phyloP scores from a whole-genome alignment of 2,797 vertebrate genomes.

The Bradypus variegatus region DNA sequence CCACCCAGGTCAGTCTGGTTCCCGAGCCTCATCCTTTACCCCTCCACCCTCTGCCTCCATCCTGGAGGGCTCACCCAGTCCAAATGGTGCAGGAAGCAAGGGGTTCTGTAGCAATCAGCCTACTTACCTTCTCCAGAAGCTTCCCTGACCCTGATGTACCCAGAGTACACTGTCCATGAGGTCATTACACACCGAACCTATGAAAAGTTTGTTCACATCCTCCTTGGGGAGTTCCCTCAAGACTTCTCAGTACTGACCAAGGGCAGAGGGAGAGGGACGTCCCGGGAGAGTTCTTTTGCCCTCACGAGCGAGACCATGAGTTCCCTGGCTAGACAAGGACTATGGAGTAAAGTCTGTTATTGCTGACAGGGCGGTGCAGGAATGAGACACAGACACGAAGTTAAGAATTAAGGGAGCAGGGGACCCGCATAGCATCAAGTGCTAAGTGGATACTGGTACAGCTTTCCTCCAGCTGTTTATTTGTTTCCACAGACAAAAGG shows the following conservation, averaged over 20 bases:
- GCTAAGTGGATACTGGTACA: too few species aligned
- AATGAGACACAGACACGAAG: too few species aligned
- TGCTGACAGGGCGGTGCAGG: too few species aligned
- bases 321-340: not conserved
- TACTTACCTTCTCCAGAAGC: not conserved
- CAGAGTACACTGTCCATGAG: not conserved
- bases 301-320: not conserved
- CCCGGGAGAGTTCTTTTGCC: accelerated
- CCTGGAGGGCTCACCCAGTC: not conserved
- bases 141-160: not conserved
- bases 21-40: not conserved
- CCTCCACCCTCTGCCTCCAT: not conserved
- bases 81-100: not conserved
- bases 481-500: too few species aligned
- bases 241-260: not conserved
- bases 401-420: too few species aligned
- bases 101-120: not conserved
- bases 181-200: too few species aligned
- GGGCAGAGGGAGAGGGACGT: too few species aligned
- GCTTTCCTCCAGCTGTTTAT: too few species aligned
- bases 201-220: not conserved
- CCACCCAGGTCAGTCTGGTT: not conserved
- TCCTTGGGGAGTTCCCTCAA: not conserved
- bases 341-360: not conserved
- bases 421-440: too few species aligned